Base-by-base conservation (phyloP, 2,888 invertebrate genomes). In the Cephalotes varians region DNA sequence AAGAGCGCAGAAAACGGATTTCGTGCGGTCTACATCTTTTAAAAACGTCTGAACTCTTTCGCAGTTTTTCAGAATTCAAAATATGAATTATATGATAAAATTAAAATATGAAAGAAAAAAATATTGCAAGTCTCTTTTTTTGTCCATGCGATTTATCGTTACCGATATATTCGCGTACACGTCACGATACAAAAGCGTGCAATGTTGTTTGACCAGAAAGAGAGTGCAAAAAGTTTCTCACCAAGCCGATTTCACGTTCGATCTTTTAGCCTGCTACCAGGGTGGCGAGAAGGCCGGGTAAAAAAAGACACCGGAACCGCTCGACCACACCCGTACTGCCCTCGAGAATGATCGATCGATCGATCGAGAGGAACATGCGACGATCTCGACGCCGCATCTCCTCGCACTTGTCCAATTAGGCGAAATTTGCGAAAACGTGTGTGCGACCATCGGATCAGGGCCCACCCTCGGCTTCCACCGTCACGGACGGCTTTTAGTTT, bases 391-490 rank as follows among this genome's bases (percentile, higher is more conserved):
- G 51, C 47, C 28, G 40, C 54, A 83, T 81, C 74, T 64, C 44
- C 37, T 58, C 73, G 77, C 64, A 69, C 82, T 84, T 86, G 86
- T 86, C 91, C 91, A 91, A 91, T 91, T 91, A 91, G 91, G 83
- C 77, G 83, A 91, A 90, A 90, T 90, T 90, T 88, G 89, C 89
- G 72, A 85, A 86, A 85, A 86, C 84, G 80, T 82, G 54, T 44
- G 51, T 44, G 54, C 67, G 62, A 73, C 31, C 62, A 64, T 49
- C 44, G 76, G n/a, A 28, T 4, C 25, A 12, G 2, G 12, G 34
- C 21, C 31, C 37, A 77, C 18, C 21, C 56, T 69, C 21, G 44
- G 76, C 49, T 76, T 34, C 21, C 47, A 15, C 9, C 79, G 74
- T 12, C 15, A 21, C 49, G 76, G 18, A n/a, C 73, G 37, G 40